Base-by-base conservation (phyloP, 1,140 invertebrate species). In the Euura lappo region DNA sequence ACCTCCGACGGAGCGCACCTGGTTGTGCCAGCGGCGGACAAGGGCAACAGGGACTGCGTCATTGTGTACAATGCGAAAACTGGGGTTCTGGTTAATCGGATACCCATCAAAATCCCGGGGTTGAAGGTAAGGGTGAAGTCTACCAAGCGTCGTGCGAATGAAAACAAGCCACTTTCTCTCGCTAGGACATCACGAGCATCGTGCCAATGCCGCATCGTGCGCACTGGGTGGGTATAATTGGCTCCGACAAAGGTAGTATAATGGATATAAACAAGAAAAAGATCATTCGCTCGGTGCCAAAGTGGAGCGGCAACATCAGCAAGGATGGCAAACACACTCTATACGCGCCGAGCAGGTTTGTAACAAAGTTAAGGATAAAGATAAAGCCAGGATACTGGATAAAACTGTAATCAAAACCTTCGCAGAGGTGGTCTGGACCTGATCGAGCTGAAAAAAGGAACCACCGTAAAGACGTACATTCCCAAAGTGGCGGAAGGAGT, bases 401-500 rank as follows among this genome's bases (percentile, higher is more conserved):
- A 13, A 71, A 45, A 60, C 64, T 46, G 68, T 46, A 7, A 44
- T 28, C 28, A 28, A 28, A 28, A 28, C 28, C 76, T 64, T 84
- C 83, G 73, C 46, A 91, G 97, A 76, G 98, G 98, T 1, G 98
- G 98, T 1, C 87, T 99, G 2, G 97, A 99, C 80, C 89, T 98
- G 42, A 90, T 97, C 44, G 96, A 97, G 81, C 84, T 97, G 71
- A 95, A 96, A 85, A 92, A 96, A 86, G 95, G 96, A 6, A 91
- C 91, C 51, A 93, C 91, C 0, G 92, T 96, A 0, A 93, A 93
- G 81, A 96, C 94, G 1, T 94, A 97, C 68, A 97, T 99, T 74
- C 95, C 95, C 2, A 92, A 94, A 85, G 94, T 98, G 0, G 97
- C 97, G 6, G 98, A 99, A 87, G 98, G 98, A 2, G 97, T 99